A percentile compares a stretch with the other conserved stretches of the same genome.
Conservation (phyloP, 2,888 invertebrate species). For the Ennomos quercinarius region DNA sequence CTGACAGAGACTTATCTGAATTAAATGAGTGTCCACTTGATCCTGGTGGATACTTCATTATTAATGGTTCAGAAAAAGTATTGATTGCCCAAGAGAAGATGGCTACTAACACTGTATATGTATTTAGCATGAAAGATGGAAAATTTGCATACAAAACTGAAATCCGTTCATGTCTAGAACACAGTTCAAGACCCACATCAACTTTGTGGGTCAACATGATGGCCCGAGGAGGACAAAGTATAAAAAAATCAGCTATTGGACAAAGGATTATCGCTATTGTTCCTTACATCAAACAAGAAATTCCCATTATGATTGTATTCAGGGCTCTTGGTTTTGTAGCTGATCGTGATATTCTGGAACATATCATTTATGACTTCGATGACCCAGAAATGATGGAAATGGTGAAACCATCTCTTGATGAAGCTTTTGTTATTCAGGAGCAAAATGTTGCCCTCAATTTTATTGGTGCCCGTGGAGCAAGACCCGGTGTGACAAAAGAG, state of each 20-base stretch:
- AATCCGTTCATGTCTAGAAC: constrained; percentile 91
- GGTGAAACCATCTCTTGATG: constrained; percentile 99
- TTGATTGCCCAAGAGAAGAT: constrained; percentile 99
- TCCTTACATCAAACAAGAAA: constrained; percentile 99
- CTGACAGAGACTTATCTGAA: constrained; percentile 99
- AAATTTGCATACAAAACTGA: constrained; percentile 99
- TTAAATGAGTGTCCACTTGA: constrained; percentile 99
- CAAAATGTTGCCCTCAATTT: constrained; percentile 99
- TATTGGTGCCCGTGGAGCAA: constrained; percentile 98
- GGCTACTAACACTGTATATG: constrained; percentile 99
- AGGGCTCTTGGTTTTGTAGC: constrained; percentile 99
- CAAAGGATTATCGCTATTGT: constrained; percentile 99
- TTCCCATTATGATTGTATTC: constrained; percentile 99
- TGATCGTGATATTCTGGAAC: constrained; percentile 99
- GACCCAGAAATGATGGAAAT: constrained; percentile 99
- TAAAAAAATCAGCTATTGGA: constrained; percentile 99
- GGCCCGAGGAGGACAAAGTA: constrained; percentile 98
- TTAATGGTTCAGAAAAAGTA: constrained; percentile 99
- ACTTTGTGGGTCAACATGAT: constrained; percentile 99
- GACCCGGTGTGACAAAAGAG: constrained; percentile 99
- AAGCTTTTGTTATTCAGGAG: constrained; percentile 99
- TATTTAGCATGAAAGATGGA: constrained; percentile 99
- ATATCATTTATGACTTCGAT: constrained; percentile 99
- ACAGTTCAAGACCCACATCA: constrained; percentile 96
- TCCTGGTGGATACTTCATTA: constrained; percentile 99